Conservation (phyloP, 2,797 vertebrate species). For the Toxotes lorentzi region DNA sequence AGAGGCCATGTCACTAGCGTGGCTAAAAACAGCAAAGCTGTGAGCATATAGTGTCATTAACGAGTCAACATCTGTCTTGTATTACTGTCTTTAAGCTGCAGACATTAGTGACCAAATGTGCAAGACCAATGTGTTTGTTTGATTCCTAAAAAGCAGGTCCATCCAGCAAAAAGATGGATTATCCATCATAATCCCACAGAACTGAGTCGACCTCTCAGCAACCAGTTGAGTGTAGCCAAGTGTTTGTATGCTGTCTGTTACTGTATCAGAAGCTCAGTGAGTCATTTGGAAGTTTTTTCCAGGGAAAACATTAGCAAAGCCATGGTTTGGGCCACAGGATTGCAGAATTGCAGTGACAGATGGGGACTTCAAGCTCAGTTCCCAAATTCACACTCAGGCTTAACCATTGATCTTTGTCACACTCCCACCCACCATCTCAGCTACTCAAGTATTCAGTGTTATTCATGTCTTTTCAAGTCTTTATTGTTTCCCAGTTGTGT, state of each 20-base stretch:
- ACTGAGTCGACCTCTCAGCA: constrained; percentile 19
- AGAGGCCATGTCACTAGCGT: not conserved
- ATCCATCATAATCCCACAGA: constrained; percentile 46
- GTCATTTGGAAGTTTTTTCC: constrained; percentile 4
- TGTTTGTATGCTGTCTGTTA: constrained; percentile 15
- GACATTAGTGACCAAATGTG: constrained; percentile 12
- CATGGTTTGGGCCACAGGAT: constrained; percentile 15
- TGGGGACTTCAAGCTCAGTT: constrained; percentile 25
- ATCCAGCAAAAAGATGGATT: constrained; percentile 38
- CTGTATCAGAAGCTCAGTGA: constrained; percentile 14
- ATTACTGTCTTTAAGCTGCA: not conserved
- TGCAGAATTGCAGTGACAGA: constrained; percentile 18
- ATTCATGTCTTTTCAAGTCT: constrained; percentile 1
- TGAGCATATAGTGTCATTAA: not conserved
- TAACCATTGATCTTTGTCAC: constrained; percentile 17
- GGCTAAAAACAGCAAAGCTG: not conserved
- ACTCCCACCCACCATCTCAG: constrained; percentile 4
- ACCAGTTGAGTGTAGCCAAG: constrained; percentile 8
- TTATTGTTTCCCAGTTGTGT: constrained; percentile 23
- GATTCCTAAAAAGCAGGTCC: constrained; percentile 36
- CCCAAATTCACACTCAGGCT: constrained; percentile 27
- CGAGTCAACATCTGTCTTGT: not conserved
- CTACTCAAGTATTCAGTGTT: not conserved
- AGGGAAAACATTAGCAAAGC: constrained; percentile 31
- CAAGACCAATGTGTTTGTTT: constrained; percentile 15